Evolutionary conservation across 2,113 vertebrate species (phyloP).

Genomic region (Eidolon helvum): DNA sequence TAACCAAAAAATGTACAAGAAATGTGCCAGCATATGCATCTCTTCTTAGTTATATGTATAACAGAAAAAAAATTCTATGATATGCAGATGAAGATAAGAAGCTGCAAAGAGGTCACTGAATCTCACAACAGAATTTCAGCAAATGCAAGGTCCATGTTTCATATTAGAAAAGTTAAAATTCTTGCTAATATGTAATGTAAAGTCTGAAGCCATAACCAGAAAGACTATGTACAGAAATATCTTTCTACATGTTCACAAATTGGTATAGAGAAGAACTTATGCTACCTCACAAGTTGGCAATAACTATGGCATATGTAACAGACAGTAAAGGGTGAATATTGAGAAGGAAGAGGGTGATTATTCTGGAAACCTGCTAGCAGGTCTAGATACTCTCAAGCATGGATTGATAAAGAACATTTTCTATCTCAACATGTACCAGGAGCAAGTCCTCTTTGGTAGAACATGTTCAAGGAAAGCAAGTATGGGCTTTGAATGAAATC

Average conservation of each 20-base stretch:
- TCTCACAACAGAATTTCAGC: background rate
- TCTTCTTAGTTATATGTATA: slow-evolving; percentile 2
- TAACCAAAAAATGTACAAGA: background rate
- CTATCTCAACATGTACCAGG: background rate
- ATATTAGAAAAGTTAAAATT: background rate
- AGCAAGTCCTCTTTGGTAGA: background rate
- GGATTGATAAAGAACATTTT: background rate
- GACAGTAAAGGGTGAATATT: background rate
- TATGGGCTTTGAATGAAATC: background rate
- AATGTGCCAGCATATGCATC: slow-evolving; percentile 24
- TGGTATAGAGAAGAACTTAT: background rate
- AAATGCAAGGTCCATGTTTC: background rate
- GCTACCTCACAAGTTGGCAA: background rate
- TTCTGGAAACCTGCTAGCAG: background rate
- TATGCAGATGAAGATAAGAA: background rate
- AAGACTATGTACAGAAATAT: background rate
- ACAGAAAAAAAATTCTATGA: background rate
- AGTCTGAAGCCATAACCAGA: background rate
- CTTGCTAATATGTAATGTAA: background rate
- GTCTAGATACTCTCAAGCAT: background rate
- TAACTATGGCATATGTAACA: background rate
- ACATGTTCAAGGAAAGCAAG: background rate
- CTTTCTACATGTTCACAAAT: background rate
- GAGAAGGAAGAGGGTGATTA: background rate
- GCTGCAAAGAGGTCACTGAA: background rate